Evolutionary conservation across 2,888 invertebrate species (phyloP).

Genomic region (Pseudanteris insignis): DNA sequence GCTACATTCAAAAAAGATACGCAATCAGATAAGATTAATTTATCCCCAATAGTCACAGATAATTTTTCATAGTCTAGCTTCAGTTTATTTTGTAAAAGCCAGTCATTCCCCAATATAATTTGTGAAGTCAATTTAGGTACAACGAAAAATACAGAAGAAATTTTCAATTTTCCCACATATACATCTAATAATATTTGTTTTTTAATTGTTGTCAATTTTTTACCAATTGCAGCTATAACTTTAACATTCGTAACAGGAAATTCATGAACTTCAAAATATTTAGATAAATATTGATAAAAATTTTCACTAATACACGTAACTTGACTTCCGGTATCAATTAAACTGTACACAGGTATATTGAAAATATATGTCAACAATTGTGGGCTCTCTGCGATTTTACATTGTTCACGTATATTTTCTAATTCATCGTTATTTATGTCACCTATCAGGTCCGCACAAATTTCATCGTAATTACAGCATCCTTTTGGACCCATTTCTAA

Average conservation of each 20-base stretch:
- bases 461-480: no score
- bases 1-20: no score
- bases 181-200: not conserved
- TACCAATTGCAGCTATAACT: no score
- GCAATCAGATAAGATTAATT: no score
- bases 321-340: constrained; percentile 10
- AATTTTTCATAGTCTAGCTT: no score
- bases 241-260: no score
- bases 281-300: not conserved
- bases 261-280: no score
- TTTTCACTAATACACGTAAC: constrained; percentile 3
- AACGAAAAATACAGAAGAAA: not conserved
- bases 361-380: no score
- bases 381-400: not conserved
- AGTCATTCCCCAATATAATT: constrained; percentile 6
- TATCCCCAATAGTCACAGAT: no score
- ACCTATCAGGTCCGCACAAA: no score
- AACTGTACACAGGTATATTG: no score
- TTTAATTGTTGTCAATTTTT: constrained; percentile 5
- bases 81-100: no score
- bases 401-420: not conserved
- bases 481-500: not conserved
- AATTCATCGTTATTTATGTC: not conserved
- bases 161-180: not conserved
- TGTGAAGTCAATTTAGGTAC: constrained; percentile 2